These are phyloP conservation scores for Argentina silus DNA, from an alignment of 2,797 vertebrate species.

Conservation along the genomic window DNA sequence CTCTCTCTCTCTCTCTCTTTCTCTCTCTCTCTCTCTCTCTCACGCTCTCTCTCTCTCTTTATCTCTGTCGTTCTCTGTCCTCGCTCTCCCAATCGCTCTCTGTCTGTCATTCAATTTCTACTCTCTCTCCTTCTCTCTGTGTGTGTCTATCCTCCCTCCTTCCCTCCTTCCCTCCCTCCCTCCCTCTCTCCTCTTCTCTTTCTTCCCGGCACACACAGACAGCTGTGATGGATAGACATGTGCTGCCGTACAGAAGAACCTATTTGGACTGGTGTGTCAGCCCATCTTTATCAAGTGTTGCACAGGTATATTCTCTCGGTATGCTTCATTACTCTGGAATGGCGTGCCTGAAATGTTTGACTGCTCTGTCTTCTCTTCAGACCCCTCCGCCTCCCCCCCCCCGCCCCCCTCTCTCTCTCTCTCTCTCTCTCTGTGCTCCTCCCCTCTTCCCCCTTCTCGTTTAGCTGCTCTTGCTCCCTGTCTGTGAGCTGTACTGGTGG, in stretches of 20 bases:
- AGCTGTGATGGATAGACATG: constrained; percentile 91
- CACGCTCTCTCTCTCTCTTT: constrained; percentile 42
- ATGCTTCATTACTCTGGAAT: constrained; percentile 99
- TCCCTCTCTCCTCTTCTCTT: constrained; percentile 48
- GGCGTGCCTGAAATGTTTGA: constrained; percentile 96
- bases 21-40: constrained; percentile 57
- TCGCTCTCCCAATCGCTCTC: constrained; percentile 65
- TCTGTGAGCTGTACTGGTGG: constrained; percentile 55
- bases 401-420: background rate
- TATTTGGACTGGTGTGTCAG: constrained; percentile 99
- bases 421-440: background rate
- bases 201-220: constrained; percentile 75
- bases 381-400: background rate
- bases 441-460: constrained; percentile 44
- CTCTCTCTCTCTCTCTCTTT: constrained; percentile 42
- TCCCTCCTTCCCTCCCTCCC: constrained; percentile 37
- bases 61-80: constrained; percentile 54
- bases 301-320: constrained; percentile 97
- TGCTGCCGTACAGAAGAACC: constrained; percentile 94
- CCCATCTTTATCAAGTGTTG: constrained; percentile 99
- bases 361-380: constrained; percentile 79
- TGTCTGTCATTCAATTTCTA: constrained; percentile 50
- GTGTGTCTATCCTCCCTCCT: constrained; percentile 53
- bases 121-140: constrained; percentile 63
- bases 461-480: constrained; percentile 44